A percentile compares a stretch with the other conserved stretches of the same genome.
These are phyloP conservation scores for Orgyia antiqua DNA, from an alignment of 2,888 invertebrate species.

Conservation along the genomic window DNA sequence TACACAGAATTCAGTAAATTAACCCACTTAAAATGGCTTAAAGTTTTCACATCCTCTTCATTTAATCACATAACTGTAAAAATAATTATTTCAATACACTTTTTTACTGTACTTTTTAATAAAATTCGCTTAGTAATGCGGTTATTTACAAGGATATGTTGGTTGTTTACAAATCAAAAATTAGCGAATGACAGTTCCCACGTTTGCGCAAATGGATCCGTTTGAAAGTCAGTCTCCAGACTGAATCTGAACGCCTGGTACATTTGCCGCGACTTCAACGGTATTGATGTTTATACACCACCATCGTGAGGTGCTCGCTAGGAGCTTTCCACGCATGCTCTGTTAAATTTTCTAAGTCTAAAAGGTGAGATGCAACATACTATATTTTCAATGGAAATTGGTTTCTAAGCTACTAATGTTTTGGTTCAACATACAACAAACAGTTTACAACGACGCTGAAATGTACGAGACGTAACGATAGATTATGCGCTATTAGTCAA, in stretches of 20 bases:
- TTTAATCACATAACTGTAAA: no score
- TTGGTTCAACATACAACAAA: no score
- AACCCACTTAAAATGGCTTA: no score
- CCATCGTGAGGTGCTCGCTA: background rate
- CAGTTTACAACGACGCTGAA: no score
- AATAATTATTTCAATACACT: no score
- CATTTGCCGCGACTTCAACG: slow-evolving; percentile 1
- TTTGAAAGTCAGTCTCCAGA: slow-evolving; percentile 1
- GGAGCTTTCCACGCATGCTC: slow-evolving; percentile 7
- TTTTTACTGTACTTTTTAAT: no score
- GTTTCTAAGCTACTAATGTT: background rate
- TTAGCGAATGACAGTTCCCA: slow-evolving; percentile 4
- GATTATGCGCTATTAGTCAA: no score
- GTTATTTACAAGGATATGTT: no score
- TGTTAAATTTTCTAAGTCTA: background rate
- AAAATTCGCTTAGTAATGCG: no score
- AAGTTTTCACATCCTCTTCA: no score
- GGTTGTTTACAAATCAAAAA: background rate
- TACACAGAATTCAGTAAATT: no score
- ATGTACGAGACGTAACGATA: no score
- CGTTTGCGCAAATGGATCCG: slow-evolving; percentile 8
- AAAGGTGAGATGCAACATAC: slow-evolving; percentile 1
- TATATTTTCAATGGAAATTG: background rate
- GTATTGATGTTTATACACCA: slow-evolving; percentile 3
- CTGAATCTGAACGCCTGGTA: slow-evolving; percentile 6